phyloP scores from a whole-genome alignment of 2,888 invertebrate species.

The Himalopsyche anomala region DNA sequence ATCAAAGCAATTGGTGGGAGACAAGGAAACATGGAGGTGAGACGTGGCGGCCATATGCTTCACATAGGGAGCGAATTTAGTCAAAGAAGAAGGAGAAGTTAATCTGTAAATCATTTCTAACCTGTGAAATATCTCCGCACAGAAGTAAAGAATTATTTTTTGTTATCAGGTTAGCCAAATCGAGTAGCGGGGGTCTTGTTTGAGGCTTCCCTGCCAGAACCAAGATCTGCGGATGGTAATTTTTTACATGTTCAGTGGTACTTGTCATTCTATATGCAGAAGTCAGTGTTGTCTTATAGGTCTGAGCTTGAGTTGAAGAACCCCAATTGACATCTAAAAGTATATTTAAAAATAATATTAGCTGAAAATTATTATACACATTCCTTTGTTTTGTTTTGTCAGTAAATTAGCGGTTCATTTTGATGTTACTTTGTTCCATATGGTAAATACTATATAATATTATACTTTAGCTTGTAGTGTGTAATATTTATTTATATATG shows the following conservation, averaged over 20 bases:
- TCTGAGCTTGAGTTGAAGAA: conserved; percentile 96
- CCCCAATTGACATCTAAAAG: conserved; percentile 95
- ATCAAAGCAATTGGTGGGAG: too few relatives aligned
- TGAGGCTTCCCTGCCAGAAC: conserved; percentile 91
- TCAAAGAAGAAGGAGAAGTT: too few relatives aligned
- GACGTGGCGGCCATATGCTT: too few relatives aligned
- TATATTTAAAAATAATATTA: conserved; percentile 47
- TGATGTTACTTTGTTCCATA: too few relatives aligned
- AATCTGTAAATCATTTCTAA: conserved; percentile 69
- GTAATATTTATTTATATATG: too few relatives aligned
- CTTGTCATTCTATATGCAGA: conserved; percentile 88
- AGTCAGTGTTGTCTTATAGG: conserved; percentile 92
- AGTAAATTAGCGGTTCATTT: too few relatives aligned
- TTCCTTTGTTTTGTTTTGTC: too few relatives aligned
- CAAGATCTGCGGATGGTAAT: conserved; percentile 94
- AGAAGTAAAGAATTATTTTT: conserved; percentile 94
- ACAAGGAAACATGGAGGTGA: too few relatives aligned
- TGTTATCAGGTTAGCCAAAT: conserved; percentile 93
- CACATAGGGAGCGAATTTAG: too few relatives aligned
- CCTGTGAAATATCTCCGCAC: conserved; percentile 90
- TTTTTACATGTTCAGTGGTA: conserved; percentile 97
- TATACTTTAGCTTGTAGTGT: neutral
- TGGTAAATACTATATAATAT: too few relatives aligned
- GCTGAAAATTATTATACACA: neutral
- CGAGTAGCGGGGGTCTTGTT: conserved; percentile 90